Base-by-base conservation (phyloP, 1,140 invertebrate species). In the Drosophila santomea region DNA sequence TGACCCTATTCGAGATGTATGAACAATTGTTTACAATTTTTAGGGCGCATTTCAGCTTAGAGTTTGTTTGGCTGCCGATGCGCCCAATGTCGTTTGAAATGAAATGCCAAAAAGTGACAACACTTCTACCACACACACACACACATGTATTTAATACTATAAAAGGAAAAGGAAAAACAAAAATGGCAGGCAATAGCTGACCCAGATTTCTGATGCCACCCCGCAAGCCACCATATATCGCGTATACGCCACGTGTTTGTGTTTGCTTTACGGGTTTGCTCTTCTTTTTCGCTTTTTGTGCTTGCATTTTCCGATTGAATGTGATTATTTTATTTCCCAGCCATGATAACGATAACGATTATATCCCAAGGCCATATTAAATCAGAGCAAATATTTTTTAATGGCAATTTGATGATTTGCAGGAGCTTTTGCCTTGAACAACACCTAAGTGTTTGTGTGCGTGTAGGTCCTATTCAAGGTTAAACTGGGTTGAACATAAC, bases 121-220 rank as follows among this genome's bases (percentile, higher is more conserved):
- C 74, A 74, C 59, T 61, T 47, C 67, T 50, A 51, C 44, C 55
- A 48, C 48, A 59, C 25, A 56, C 55, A 56, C 55, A 48, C 41
- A 56, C 20, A 56, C 58, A 68, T 66, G 41, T 39, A 14, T 14
- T 58, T 60, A 64, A 62, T 60, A 62, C 41, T 78, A 67, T 75
- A 64, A 56, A 45, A 36, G 62, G 57, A 55, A 60, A 61, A 62
- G 35, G 17, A 39, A 64, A 74, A 43, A 15, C 10, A 20, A 74
- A 60, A 69, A 72, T 52, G 78, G 41, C 76, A 72, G 74, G 86
- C 83, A 83, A 89, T 80, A 91, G 85, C 82, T 91, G 83, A 91
- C 91, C 90, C 83, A 91, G 86, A 90, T 91, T 89, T 91, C 47
- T 60, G 51, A 52, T 59, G 51, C 56, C 56, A 58, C 47, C 52